Evolutionary conservation across 2,888 invertebrate genomes (phyloP), one percentile per base, ranked within the genome.

Genomic region (Drosophila merina): DNA sequence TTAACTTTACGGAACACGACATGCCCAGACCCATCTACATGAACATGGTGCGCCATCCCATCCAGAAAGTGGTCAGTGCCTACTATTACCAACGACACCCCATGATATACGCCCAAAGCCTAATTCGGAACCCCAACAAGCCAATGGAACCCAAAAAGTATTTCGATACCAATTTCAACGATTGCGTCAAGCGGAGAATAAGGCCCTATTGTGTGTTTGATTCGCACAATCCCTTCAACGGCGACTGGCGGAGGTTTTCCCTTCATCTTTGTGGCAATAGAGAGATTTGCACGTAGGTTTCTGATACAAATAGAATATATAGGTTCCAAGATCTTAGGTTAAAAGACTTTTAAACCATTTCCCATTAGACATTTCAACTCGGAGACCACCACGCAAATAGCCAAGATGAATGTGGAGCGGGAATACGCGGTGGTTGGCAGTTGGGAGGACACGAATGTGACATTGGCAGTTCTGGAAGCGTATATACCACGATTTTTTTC

Each of bases 261-360:
- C 93, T 96, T 88, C 96, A 96, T 92, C 96, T 97, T 91, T 97
- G 97, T 89, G 97, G 97, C 5, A 97, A 97, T 90, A 94, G 95
- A 72, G 94, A 95, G 38, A 94, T 95, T 75, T 96, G 96, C 94
- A 94, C 94, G 96, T 96, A 90, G 93, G 95, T 92, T 60, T 60
- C 52, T 36, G 5, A 25, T 25, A 20, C 2, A 38, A 12, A 0
- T 38, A 38, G n/a, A 38, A 12, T 4, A 6, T 12, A 38, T 14
- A 14, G 40, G 40, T 40, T n/a, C 14, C 12, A 14, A 40, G 14
- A 40, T 12, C 12, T 20, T 20, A 20, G 20, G 20, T 20, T 20
- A 20, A 20, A 42, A 42, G 40, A 20, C n/a, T 36, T 6, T n/a
- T n/a, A 2, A 6, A 36, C n/a, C 36, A 6, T 36, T 6, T 36